Evolutionary conservation across 2,888 invertebrate genomes (phyloP).

Genomic region (Orgyia antiqua): DNA sequence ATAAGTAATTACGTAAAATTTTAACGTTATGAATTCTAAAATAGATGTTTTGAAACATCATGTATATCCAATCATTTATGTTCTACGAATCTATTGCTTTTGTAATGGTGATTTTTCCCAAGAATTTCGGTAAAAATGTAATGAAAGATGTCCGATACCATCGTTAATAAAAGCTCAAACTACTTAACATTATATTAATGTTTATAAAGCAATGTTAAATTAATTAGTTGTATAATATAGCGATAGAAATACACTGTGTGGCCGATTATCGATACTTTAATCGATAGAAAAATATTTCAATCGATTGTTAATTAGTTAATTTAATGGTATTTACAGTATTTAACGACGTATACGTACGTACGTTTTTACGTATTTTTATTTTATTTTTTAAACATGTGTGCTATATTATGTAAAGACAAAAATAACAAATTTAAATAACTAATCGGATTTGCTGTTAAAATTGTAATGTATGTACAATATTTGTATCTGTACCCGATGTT

Average conservation of each 20-base stretch:
- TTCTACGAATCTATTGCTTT: slow-evolving; percentile 2
- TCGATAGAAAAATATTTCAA: neutral
- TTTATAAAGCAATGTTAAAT: neutral
- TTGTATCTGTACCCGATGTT: too few relatives aligned
- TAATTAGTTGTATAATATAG: neutral
- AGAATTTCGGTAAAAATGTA: slow-evolving; percentile 3
- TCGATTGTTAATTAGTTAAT: slow-evolving; percentile 17
- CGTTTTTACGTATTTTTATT: too few relatives aligned
- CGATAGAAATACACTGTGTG: neutral
- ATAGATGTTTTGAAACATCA: neutral
- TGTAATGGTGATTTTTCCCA: slow-evolving; percentile 6
- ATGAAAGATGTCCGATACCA: slow-evolving; percentile 3
- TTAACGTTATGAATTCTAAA: too few relatives aligned
- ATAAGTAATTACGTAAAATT: too few relatives aligned
- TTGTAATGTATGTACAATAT: too few relatives aligned
- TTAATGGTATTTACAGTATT: too few relatives aligned
- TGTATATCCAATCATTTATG: neutral
- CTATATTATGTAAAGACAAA: too few relatives aligned
- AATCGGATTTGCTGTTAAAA: too few relatives aligned
- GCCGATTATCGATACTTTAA: neutral
- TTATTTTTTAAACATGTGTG: too few relatives aligned
- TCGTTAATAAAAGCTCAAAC: neutral
- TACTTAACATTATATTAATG: neutral
- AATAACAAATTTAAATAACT: too few relatives aligned
- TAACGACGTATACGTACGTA: too few relatives aligned